A percentile compares a stretch with the other conserved stretches of the same genome.
phyloP scores from a whole-genome alignment of 2,888 invertebrate genomes.

The Tiliacea aurago region DNA sequence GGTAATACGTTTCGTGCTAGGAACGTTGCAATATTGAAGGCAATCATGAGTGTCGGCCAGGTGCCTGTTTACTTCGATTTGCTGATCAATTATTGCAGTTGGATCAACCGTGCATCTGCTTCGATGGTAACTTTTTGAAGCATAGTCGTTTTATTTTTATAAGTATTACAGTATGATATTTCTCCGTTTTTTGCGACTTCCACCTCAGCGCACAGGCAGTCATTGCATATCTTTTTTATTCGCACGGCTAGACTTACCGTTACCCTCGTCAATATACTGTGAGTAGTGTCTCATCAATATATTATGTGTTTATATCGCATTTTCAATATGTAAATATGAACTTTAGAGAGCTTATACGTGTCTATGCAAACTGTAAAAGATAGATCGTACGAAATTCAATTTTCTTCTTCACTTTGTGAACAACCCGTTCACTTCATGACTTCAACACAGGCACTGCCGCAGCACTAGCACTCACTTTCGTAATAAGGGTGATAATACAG shows the following conservation, averaged over 20 bases:
- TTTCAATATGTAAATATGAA: constrained; percentile 68
- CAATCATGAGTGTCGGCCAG: constrained; percentile 83
- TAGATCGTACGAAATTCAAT: constrained; percentile 10
- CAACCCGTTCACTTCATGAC: too few species aligned
- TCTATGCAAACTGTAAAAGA: constrained; percentile 19
- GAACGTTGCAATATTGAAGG: constrained; percentile 85
- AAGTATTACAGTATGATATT: constrained; percentile 30
- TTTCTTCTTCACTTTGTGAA: not conserved
- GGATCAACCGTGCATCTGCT: constrained; percentile 65
- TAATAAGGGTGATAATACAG: too few species aligned
- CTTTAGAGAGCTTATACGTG: constrained; percentile 27
- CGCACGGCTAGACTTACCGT: constrained; percentile 11
- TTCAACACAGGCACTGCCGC: too few species aligned
- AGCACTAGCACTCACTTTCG: too few species aligned
- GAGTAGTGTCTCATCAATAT: constrained; percentile 47
- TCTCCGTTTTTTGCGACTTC: constrained; percentile 20
- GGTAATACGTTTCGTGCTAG: constrained; percentile 79
- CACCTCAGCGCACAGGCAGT: constrained; percentile 8
- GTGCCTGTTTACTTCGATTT: constrained; percentile 84
- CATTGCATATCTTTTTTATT: constrained; percentile 26
- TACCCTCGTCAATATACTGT: constrained; percentile 40
- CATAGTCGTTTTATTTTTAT: constrained; percentile 56
- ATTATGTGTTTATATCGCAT: constrained; percentile 58
- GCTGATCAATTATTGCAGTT: constrained; percentile 84
- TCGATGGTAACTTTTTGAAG: constrained; percentile 61